phyloP scores from a whole-genome alignment of 2,888 invertebrate species.

The Apotomis turbidana region DNA sequence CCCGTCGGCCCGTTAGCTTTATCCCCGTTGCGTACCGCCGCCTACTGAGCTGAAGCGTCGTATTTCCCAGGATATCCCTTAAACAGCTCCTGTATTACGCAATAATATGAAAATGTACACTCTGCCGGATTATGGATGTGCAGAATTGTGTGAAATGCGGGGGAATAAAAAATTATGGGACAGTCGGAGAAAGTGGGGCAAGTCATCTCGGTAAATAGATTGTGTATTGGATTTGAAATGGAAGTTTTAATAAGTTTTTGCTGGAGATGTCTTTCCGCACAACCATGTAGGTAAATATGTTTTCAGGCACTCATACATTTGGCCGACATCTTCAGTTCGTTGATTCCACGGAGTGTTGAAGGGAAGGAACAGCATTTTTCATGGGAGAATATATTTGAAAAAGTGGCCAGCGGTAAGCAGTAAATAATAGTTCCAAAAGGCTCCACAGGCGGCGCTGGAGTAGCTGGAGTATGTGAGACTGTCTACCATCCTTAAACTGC shows the following conservation, averaged over 20 bases:
- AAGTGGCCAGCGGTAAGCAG: too few species aligned
- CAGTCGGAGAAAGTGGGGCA: background rate
- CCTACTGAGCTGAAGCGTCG: background rate
- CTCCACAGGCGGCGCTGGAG: too few species aligned
- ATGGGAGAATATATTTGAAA: too few species aligned
- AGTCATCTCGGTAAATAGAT: background rate
- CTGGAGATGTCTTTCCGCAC: background rate
- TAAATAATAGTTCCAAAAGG: too few species aligned
- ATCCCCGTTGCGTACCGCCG: background rate
- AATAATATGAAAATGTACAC: conserved; percentile 34
- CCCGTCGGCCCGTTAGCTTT: background rate
- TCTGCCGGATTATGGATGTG: conserved; percentile 24
- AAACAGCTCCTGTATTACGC: conserved; percentile 23
- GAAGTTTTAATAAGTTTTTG: background rate
- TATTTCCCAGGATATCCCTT: conserved; percentile 10
- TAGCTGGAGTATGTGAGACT: too few species aligned
- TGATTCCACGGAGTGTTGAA: too few species aligned
- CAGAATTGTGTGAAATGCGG: conserved; percentile 32
- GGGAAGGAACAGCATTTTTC: too few species aligned
- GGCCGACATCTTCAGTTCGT: too few species aligned
- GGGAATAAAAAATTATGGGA: conserved; percentile 29
- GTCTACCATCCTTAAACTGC: too few species aligned
- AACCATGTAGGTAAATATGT: too few species aligned
- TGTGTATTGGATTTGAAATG: background rate
- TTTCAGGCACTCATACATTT: too few species aligned